These are phyloP conservation scores for Chionis minor DNA, from an alignment of 2,113 vertebrate genomes.

Conservation along the genomic window DNA sequence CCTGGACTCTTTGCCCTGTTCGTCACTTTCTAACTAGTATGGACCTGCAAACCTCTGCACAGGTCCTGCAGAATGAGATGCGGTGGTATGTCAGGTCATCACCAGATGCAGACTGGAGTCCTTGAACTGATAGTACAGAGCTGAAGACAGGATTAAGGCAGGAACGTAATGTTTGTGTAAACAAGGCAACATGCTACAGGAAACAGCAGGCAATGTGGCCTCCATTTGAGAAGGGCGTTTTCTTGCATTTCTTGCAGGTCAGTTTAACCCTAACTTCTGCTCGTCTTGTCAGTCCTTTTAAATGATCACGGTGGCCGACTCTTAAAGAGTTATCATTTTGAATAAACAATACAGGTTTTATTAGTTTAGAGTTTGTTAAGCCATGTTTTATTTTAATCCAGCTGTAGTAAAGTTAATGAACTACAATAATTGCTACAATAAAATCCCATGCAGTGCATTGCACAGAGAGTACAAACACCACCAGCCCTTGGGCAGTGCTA, in stretches of 20 bases:
- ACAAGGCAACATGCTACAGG: not conserved
- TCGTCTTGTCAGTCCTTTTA: not conserved
- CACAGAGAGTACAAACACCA: not conserved
- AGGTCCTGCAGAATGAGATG: not conserved
- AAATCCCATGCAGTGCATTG: conserved; percentile 5
- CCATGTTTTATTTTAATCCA: conserved; percentile 60
- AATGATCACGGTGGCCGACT: not conserved
- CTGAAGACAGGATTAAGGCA: not conserved
- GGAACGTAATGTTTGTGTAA: not conserved
- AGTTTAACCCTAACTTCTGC: not conserved
- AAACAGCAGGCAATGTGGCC: not conserved
- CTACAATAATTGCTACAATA: conserved; percentile 59
- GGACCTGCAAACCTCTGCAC: not conserved
- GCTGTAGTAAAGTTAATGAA: conserved; percentile 64
- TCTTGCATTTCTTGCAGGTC: not conserved
- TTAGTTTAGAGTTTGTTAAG: conserved; percentile 61
- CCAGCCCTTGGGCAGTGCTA: conserved; percentile 20
- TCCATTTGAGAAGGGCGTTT: not conserved
- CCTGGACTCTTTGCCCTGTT: not conserved
- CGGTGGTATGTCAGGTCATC: not conserved
- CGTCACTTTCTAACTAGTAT: not conserved
- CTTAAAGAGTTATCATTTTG: not conserved
- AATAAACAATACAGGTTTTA: conserved; percentile 36
- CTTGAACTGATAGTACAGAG: not conserved
- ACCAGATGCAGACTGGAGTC: not conserved